Evolutionary conservation across 2,888 invertebrate species (phyloP).

Genomic region (Invenusta paracnida): DNA sequence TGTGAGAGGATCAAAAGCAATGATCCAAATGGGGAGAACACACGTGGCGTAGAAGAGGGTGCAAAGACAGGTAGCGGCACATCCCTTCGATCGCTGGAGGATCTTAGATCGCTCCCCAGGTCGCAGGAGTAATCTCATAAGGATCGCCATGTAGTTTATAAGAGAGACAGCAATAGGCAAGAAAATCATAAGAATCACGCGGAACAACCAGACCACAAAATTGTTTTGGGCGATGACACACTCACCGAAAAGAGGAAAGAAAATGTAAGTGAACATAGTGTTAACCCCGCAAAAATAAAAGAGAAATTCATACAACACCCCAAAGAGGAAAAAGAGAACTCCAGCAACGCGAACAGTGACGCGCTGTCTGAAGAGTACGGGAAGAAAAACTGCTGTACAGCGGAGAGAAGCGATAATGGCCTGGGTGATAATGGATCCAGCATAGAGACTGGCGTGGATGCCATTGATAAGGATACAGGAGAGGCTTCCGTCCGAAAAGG

Average conservation of each 20-base stretch:
- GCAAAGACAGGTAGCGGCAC: neutral
- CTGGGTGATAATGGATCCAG: neutral
- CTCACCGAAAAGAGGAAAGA: neutral
- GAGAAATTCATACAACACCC: neutral
- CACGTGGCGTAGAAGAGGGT: neutral
- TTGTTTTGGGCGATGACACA: neutral
- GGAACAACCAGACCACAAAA: neutral
- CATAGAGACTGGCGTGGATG: neutral
- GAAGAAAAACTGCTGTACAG: neutral
- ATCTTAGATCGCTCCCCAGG: neutral
- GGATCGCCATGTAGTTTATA: neutral
- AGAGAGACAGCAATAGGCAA: neutral
- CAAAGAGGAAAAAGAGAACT: neutral
- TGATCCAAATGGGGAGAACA: neutral
- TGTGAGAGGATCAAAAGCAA: neutral
- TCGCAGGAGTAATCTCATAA: neutral
- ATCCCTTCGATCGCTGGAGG: neutral
- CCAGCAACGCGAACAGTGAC: neutral
- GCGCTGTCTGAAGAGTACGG: neutral
- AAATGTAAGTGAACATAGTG: neutral
- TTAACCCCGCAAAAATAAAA: neutral
- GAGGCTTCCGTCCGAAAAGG: neutral
- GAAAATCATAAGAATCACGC: neutral
- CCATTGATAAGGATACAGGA: neutral
- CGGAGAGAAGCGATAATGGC: neutral